Percentiles rank a stretch among this genome's conserved stretches.
Evolutionary conservation across 1,140 invertebrate genomes (phyloP).

Genomic region (Magallana angulata): DNA sequence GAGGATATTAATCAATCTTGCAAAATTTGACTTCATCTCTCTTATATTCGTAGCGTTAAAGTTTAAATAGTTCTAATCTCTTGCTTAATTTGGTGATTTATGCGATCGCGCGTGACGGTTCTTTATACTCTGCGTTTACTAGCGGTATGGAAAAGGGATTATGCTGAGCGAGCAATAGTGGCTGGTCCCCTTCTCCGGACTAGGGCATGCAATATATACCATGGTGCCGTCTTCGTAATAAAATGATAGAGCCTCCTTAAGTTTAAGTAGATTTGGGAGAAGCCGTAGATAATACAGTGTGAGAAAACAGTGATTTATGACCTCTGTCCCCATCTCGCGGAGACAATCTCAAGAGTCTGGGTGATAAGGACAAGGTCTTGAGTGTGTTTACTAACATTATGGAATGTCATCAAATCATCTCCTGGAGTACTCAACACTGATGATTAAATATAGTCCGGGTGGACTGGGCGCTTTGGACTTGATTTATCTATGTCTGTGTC

Average conservation of each 20-base stretch:
- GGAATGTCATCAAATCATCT: constrained; percentile 12
- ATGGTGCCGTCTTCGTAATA: constrained; percentile 11
- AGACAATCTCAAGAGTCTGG: constrained; percentile 19
- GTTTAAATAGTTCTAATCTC: too few species aligned
- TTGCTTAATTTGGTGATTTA: too few species aligned
- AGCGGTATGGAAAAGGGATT: neutral
- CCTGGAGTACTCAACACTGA: neutral
- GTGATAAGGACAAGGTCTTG: constrained; percentile 26
- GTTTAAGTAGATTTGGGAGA: neutral
- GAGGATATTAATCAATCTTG: too few species aligned
- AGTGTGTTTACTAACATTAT: constrained; percentile 36
- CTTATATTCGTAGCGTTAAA: too few species aligned
- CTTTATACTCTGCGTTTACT: neutral
- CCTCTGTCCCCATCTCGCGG: constrained; percentile 7
- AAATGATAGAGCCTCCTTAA: neutral
- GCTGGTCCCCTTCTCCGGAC: neutral
- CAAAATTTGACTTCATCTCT: too few species aligned
- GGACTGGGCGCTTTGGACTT: neutral
- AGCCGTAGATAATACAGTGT: constrained; percentile 29
- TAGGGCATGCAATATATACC: neutral
- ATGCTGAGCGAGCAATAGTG: neutral
- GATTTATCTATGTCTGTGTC: neutral
- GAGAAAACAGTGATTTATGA: constrained; percentile 34
- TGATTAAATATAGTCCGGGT: neutral
- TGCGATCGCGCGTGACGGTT: too few species aligned